These are phyloP conservation scores for Hyperoplus lanceolatus DNA, from an alignment of 2,797 vertebrate genomes.

Conservation along the genomic window DNA sequence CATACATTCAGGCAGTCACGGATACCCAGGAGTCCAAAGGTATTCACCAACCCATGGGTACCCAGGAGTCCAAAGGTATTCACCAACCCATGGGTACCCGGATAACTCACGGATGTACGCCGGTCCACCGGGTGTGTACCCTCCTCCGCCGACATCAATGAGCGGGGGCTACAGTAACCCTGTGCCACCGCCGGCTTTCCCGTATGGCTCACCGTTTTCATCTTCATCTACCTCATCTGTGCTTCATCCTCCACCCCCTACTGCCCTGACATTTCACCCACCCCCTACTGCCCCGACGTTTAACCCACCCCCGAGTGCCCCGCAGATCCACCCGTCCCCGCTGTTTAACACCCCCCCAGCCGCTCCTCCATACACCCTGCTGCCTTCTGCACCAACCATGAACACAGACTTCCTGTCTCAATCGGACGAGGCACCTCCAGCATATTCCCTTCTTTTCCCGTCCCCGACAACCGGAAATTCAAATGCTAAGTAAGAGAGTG, in stretches of 20 bases:
- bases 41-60: conserved; percentile 50
- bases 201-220: conserved; percentile 54
- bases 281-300: conserved; percentile 43
- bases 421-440: conserved; percentile 66
- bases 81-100: conserved; percentile 44
- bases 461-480: conserved; percentile 23
- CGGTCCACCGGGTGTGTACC: conserved; percentile 17
- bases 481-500: conserved; percentile 36
- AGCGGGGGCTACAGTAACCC: conserved; percentile 47
- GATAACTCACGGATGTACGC: conserved; percentile 14
- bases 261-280: conserved; percentile 24
- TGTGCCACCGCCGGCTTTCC: conserved; percentile 32
- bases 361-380: conserved; percentile 34
- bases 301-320: conserved; percentile 30
- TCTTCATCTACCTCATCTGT: conserved; percentile 45
- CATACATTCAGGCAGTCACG: conserved; percentile 30
- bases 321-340: neutral
- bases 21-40: conserved; percentile 42
- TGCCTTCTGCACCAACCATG: conserved; percentile 52
- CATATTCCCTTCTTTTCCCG: conserved; percentile 72
- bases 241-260: conserved; percentile 61
- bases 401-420: conserved; percentile 71
- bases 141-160: conserved; percentile 14
- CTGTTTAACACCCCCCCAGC: conserved; percentile 2
- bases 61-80: conserved; percentile 43